Evolutionary conservation across 2,888 invertebrate genomes (phyloP), one percentile per base, ranked within the genome.

Genomic region (Hyalella azteca): DNA sequence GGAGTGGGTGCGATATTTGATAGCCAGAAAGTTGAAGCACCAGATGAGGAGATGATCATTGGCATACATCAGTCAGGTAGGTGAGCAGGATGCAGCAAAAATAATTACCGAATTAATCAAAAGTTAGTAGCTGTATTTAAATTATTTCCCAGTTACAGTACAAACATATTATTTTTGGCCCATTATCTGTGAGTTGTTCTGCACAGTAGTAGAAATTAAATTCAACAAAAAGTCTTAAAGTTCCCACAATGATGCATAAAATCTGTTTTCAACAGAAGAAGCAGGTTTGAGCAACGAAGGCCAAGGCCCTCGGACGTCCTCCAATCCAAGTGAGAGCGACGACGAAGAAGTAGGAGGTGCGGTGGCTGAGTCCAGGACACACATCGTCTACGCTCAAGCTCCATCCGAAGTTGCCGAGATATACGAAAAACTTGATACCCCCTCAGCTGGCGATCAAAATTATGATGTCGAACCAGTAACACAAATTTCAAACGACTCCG

Each of bases 321-420:
- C n/a, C n/a, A n/a, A n/a, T n/a, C n/a, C n/a, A n/a, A n/a, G n/a
- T n/a, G n/a, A 66, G 7, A 36, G n/a, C 19, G 66, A 66, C 7
- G 32, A 66, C 36, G 66, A 66, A 66, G 66, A 66, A 5, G 66
- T 36, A 22, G 66, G 39, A 9, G 66, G 36, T n/a, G 66, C 66
- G 19, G 2, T 66, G 32, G 66, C 66, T 36, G 66, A 66, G 29
- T 66, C 66, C 36, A 32, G 66, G 19, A 66, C 36, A 66, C 66
- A 66, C 36, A 7, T 66, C n/a, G 29, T 66, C 36, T 66, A 66
- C 36, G 36, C 66, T n/a, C 66, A 66, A 13, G 66, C 66, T 36
- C 66, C 66, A 7, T 66, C 66, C 36, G 39, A 36, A 66, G 36
- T 66, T 29, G 66, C 66, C n/a, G 66, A 66, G 29, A 66, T 66